These are phyloP conservation scores for Gymnodraco acuticeps DNA, from an alignment of 2,797 vertebrate genomes.

Conservation along the genomic window DNA sequence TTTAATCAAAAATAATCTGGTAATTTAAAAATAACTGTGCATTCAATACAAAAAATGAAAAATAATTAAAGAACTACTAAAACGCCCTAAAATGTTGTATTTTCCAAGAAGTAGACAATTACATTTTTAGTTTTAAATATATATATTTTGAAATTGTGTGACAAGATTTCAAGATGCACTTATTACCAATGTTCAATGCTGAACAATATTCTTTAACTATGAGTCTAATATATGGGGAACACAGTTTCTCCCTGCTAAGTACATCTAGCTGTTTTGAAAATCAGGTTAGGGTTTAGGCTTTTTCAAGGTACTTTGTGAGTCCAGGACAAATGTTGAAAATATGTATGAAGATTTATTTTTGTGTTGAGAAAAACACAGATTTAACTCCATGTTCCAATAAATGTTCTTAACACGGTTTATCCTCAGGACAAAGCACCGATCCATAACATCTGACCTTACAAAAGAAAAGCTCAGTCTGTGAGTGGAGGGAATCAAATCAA, in stretches of 20 bases:
- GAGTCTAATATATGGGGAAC: too few species aligned
- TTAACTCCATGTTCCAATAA: background rate
- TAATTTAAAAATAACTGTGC: background rate
- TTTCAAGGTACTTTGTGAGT: background rate
- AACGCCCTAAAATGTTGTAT: background rate
- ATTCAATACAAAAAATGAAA: background rate
- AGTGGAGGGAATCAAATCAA: too few species aligned
- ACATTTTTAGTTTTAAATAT: too few species aligned
- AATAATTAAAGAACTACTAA: background rate
- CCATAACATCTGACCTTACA: background rate
- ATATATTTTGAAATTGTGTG: background rate
- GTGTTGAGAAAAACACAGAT: constrained; percentile 7
- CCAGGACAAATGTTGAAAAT: background rate
- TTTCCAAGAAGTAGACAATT: background rate
- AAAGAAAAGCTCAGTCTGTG: background rate
- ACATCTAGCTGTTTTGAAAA: too few species aligned
- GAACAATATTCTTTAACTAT: background rate
- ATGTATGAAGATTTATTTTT: background rate
- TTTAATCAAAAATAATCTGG: background rate
- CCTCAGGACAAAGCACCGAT: background rate
- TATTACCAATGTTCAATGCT: background rate
- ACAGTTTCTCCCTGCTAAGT: too few species aligned
- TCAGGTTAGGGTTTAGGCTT: too few species aligned
- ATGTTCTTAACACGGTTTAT: background rate
- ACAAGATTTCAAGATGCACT: background rate